phyloP scores from a whole-genome alignment of 2,888 invertebrate species.

The Aspidiotus rigidus region DNA sequence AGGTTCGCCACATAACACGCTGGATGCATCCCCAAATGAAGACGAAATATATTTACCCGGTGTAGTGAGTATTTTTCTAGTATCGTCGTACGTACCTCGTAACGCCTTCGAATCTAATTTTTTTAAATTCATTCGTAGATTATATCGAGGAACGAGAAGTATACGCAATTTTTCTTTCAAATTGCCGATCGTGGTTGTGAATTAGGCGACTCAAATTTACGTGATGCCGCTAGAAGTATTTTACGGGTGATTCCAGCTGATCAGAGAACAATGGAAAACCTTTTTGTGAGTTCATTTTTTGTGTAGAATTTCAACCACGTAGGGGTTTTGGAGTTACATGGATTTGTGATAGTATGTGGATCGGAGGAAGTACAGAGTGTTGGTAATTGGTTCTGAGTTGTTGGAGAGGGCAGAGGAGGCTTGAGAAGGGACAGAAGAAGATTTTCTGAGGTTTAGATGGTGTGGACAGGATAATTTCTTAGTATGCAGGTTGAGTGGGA shows the following conservation, averaged over 20 bases:
- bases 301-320: no score
- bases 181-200: slow-evolving; percentile 80
- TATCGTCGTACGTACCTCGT: background rate
- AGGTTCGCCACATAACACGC: slow-evolving; percentile 79
- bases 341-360: no score
- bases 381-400: no score
- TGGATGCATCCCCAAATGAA: slow-evolving; percentile 65
- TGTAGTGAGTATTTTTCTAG: slow-evolving; percentile 56
- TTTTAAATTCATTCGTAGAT: slow-evolving; percentile 47
- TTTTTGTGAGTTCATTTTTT: slow-evolving; percentile 44
- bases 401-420: no score
- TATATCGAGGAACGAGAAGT: slow-evolving; percentile 71
- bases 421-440: no score
- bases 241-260: slow-evolving; percentile 73
- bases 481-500: no score
- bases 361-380: no score
- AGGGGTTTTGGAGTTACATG: background rate
- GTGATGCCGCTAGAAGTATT: slow-evolving; percentile 72
- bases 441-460: no score
- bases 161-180: slow-evolving; percentile 72
- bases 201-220: slow-evolving; percentile 65
- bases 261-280: slow-evolving; percentile 53
- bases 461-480: no score
- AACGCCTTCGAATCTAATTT: background rate
- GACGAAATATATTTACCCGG: slow-evolving; percentile 85